Conservation (phyloP, 2,888 invertebrate genomes). For the Dendrolimus pini region DNA sequence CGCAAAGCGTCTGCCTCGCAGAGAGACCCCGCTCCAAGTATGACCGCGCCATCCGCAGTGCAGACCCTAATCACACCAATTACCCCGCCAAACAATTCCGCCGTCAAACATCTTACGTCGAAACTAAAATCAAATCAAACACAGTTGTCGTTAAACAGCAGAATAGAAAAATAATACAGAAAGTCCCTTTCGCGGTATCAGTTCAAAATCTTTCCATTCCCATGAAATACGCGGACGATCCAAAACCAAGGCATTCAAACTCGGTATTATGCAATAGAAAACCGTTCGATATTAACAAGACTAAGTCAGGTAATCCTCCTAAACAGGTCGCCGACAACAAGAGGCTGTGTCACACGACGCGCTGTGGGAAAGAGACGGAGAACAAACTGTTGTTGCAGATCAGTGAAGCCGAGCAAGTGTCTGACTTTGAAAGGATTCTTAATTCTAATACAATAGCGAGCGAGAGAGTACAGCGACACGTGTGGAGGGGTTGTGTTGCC, state of each 20-base stretch:
- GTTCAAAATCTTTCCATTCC: slow-evolving; percentile 62
- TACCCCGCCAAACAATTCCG: slow-evolving; percentile 41
- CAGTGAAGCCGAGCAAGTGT: slow-evolving; percentile 77
- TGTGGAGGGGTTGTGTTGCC: slow-evolving; percentile 55
- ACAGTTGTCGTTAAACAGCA: slow-evolving; percentile 46
- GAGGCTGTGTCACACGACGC: slow-evolving; percentile 58
- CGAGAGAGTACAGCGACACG: slow-evolving; percentile 53
- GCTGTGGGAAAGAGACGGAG: slow-evolving; percentile 64
- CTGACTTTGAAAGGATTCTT: slow-evolving; percentile 80
- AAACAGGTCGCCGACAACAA: slow-evolving; percentile 66
- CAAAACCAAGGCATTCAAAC: slow-evolving; percentile 48
- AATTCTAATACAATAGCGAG: slow-evolving; percentile 74
- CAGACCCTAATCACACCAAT: slow-evolving; percentile 39
- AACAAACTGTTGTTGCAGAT: slow-evolving; percentile 73
- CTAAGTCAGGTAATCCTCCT: slow-evolving; percentile 56
- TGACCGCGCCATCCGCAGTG: slow-evolving; percentile 49
- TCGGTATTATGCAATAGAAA: slow-evolving; percentile 37
- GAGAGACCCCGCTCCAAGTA: slow-evolving; percentile 55
- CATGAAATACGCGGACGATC: slow-evolving; percentile 57
- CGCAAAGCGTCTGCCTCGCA: slow-evolving; percentile 54
- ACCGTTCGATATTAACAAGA: slow-evolving; percentile 47
- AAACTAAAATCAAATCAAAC: slow-evolving; percentile 23
- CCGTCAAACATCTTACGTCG: slow-evolving; percentile 23
- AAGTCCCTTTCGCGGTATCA: slow-evolving; percentile 54
- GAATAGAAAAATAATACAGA: slow-evolving; percentile 48